A percentile compares a stretch with the other conserved stretches of the same genome.
phyloP scores from a whole-genome alignment of 2,888 invertebrate species.

The Zhengitettix transpicula region DNA sequence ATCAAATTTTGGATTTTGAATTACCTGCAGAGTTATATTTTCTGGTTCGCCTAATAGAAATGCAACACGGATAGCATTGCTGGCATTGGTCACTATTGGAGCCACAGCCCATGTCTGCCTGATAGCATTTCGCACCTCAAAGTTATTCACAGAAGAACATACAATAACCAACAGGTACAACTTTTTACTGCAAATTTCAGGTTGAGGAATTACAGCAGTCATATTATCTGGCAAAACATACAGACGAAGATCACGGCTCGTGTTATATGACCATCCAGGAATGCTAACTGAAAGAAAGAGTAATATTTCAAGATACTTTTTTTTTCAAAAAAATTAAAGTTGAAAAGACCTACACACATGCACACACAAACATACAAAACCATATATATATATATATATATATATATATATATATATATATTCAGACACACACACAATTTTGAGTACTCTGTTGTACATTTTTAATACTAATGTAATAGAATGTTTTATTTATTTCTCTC shows the following conservation, averaged over 20 bases:
- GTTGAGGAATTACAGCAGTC: constrained; percentile 38
- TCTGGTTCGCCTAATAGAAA: constrained; percentile 43
- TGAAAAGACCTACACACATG: no score
- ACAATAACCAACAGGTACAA: constrained; percentile 55
- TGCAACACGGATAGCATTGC: constrained; percentile 23
- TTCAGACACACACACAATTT: no score
- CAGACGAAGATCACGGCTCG: constrained; percentile 50
- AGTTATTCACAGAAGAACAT: constrained; percentile 53
- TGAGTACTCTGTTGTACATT: no score
- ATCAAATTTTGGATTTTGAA: no score
- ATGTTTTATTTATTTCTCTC: no score
- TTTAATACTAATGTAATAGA: no score
- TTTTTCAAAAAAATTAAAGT: no score
- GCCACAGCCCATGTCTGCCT: constrained; percentile 48
- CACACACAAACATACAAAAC: no score
- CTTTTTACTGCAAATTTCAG: constrained; percentile 16
- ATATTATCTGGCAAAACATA: constrained; percentile 55
- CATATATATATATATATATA: no score
- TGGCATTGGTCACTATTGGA: constrained; percentile 21
- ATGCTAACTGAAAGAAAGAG: background rate
- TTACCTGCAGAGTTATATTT: constrained; percentile 36
- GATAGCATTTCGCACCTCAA: constrained; percentile 46
- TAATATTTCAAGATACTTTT: no score
- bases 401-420: no score
- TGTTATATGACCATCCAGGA: constrained; percentile 56